A percentile compares a stretch with the other conserved stretches of the same genome.
Evolutionary conservation across 2,888 invertebrate species (phyloP).

Genomic region (Lycophotia porphyrea): DNA sequence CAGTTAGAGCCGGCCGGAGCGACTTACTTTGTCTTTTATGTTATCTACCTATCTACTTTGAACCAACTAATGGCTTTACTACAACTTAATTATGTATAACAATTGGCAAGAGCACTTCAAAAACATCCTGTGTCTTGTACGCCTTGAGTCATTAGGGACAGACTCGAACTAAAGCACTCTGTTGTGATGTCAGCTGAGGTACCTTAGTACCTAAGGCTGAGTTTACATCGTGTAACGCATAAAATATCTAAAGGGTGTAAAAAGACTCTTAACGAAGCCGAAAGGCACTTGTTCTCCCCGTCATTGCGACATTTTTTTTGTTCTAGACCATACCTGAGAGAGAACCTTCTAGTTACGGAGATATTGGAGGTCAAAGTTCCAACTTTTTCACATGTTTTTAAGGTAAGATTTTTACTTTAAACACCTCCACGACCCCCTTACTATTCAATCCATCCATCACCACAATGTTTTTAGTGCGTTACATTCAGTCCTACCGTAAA

Average conservation of each 20-base stretch:
- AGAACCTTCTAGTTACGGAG: no score
- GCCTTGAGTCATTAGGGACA: constrained; percentile 36
- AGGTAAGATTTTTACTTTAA: no score
- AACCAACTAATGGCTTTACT: constrained; percentile 63
- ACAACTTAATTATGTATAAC: constrained; percentile 59
- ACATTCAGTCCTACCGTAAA: no score
- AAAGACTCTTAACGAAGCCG: no score
- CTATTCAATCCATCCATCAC: no score
- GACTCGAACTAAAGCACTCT: constrained; percentile 19
- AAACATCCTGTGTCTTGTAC: constrained; percentile 36
- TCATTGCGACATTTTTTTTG: no score
- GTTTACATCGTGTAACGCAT: background rate
- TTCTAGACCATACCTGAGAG: no score
- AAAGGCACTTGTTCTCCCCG: no score
- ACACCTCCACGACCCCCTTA: no score
- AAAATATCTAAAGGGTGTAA: background rate
- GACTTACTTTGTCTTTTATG: constrained; percentile 67
- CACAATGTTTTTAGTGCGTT: no score
- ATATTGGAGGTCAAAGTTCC: no score
- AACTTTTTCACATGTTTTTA: no score
- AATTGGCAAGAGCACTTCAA: constrained; percentile 50
- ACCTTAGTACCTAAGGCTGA: background rate
- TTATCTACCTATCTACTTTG: constrained; percentile 56
- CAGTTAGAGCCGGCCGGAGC: constrained; percentile 63
- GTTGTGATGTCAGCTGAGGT: constrained; percentile 20